Percentiles rank a stretch among this genome's conserved stretches.
These are phyloP conservation scores for Zaprionus africanus DNA, from an alignment of 1,140 invertebrate species.

Conservation along the genomic window DNA sequence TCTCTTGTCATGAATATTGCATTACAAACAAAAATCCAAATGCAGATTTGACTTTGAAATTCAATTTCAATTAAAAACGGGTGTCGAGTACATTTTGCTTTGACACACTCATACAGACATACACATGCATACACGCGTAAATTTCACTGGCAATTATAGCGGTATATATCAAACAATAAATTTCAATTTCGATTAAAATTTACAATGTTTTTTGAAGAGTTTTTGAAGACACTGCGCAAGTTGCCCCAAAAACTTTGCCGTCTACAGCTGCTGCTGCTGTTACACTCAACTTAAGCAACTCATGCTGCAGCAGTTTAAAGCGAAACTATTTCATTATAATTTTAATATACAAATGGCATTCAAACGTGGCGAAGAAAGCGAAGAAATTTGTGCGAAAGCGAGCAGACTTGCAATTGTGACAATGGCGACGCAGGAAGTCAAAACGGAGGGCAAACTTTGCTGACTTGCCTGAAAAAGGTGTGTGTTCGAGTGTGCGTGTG, in stretches of 20 bases:
- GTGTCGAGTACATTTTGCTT: conserved; percentile 12
- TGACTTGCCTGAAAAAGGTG: conserved; percentile 21
- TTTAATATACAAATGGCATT: conserved; percentile 35
- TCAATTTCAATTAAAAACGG: conserved; percentile 20
- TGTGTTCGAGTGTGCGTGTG: not conserved
- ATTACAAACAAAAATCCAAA: not conserved
- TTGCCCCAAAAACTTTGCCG: not conserved
- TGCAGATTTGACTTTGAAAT: conserved; percentile 13
- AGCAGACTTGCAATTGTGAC: not conserved
- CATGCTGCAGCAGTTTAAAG: conserved; percentile 4
- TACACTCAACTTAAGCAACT: not conserved
- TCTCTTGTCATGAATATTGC: not conserved
- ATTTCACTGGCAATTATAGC: not conserved
- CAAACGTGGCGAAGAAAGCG: conserved; percentile 5
- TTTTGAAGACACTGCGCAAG: not conserved
- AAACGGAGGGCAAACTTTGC: conserved; percentile 34
- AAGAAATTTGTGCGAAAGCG: conserved; percentile 16
- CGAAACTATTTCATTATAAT: conserved; percentile 42
- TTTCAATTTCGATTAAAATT: not conserved
- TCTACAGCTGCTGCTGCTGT: not conserved
- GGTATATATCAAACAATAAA: not conserved
- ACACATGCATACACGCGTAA: not conserved
- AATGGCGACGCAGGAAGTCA: conserved; percentile 1
- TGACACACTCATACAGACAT: not conserved
- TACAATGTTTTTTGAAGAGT: not conserved